phyloP scores from a whole-genome alignment of 2,113 vertebrate genomes.

The Epinephelus cyanopodus region DNA sequence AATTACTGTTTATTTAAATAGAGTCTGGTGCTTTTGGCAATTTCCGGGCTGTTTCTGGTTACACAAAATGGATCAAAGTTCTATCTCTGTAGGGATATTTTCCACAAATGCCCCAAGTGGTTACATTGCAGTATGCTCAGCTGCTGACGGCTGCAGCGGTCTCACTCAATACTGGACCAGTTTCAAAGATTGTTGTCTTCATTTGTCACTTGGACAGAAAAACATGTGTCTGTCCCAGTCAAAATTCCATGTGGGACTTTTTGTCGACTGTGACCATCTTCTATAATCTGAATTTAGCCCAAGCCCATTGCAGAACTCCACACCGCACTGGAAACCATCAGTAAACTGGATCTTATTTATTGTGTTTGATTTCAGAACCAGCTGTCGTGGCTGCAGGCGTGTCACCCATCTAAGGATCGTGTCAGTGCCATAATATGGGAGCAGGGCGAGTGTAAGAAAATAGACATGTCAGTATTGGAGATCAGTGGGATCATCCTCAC shows the following conservation, averaged over 20 bases:
- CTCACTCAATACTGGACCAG: too few relatives aligned
- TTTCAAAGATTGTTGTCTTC: too few relatives aligned
- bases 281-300: not conserved
- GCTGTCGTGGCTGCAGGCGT: constrained; percentile 95
- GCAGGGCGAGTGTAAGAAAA: constrained; percentile 97
- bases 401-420: constrained; percentile 93
- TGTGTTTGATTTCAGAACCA: constrained; percentile 85
- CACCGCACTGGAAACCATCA: not conserved
- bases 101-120: too few relatives aligned
- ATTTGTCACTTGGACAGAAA: too few relatives aligned
- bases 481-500: constrained; percentile 98
- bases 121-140: too few relatives aligned
- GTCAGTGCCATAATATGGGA: constrained; percentile 99
- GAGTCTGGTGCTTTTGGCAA: too few relatives aligned
- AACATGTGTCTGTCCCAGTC: too few relatives aligned
- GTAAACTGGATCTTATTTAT: not conserved
- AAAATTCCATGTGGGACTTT: not conserved
- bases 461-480: constrained; percentile 97
- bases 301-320: not conserved
- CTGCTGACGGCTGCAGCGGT: too few relatives aligned
- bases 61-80: too few relatives aligned
- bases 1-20: too few relatives aligned
- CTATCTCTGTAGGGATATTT: too few relatives aligned
- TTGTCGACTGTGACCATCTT: not conserved
- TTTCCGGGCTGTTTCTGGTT: too few relatives aligned